Evolutionary conservation across 2,888 invertebrate species (phyloP).

Genomic region (Dyspetes luteomarginatus): DNA sequence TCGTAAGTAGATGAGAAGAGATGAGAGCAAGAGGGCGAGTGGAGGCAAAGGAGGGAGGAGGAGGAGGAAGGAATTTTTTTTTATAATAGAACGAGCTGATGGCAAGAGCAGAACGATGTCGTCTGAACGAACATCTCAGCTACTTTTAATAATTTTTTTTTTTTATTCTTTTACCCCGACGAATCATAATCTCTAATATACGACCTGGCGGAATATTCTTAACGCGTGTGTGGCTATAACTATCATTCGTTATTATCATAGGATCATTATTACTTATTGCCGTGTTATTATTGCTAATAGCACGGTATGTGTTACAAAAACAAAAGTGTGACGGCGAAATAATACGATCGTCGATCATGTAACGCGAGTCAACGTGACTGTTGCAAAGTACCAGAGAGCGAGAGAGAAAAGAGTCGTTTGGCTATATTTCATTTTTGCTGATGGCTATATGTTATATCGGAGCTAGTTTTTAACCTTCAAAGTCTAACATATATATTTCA

Average conservation of each 20-base stretch:
- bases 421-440: conserved; percentile 47
- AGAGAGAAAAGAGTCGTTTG: conserved; percentile 23
- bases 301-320: conserved; percentile 57
- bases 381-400: not conserved
- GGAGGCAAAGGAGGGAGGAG: not conserved
- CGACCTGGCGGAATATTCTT: conserved; percentile 46
- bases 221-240: conserved; percentile 34
- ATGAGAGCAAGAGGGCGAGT: conserved; percentile 23
- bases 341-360: conserved; percentile 52
- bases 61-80: not conserved
- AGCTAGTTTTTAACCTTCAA: conserved; percentile 52
- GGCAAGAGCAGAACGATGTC: conserved; percentile 29
- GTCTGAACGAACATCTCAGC: conserved; percentile 47
- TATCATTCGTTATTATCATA: conserved; percentile 57
- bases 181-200: conserved; percentile 45
- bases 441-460: conserved; percentile 48
- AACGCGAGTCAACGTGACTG: conserved; percentile 34
- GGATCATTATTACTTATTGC: conserved; percentile 58
- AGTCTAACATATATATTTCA: conserved; percentile 17
- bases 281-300: conserved; percentile 60
- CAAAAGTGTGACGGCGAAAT: conserved; percentile 33
- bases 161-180: conserved; percentile 9
- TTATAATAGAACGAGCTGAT: conserved; percentile 38
- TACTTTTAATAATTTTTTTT: conserved; percentile 37
- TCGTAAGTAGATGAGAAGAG: conserved; percentile 46